phyloP scores from a whole-genome alignment of 2,888 invertebrate genomes.

The Thysanoteuthis rhombus region DNA sequence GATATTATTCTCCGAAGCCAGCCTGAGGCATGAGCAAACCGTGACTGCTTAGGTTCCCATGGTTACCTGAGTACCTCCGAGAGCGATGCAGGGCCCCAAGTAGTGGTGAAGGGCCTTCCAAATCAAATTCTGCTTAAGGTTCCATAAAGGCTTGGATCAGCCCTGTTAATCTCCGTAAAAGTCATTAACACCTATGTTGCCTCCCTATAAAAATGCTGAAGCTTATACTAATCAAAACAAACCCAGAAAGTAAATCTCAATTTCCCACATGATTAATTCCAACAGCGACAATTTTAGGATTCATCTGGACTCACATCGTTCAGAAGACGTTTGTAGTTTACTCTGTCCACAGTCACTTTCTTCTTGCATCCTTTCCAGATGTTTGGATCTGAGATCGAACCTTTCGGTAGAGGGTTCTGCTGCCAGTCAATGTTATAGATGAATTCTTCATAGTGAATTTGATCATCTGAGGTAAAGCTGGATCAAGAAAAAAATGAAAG shows the following conservation, averaged over 20 bases:
- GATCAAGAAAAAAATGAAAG: not conserved
- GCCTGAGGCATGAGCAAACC: too few relatives aligned
- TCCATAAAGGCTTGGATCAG: too few relatives aligned
- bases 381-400: not conserved
- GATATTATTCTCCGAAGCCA: not conserved
- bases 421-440: slow-evolving; percentile 64
- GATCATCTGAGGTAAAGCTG: slow-evolving; percentile 42
- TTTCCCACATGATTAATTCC: not conserved
- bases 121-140: too few relatives aligned
- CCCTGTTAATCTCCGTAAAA: not conserved
- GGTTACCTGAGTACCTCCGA: too few relatives aligned
- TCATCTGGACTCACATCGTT: not conserved
- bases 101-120: too few relatives aligned
- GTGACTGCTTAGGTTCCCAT: too few relatives aligned
- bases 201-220: not conserved
- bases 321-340: not conserved
- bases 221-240: not conserved
- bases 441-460: slow-evolving; percentile 55
- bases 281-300: not conserved
- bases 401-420: slow-evolving; percentile 56
- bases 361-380: not conserved
- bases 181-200: not conserved
- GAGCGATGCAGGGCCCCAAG: too few relatives aligned
- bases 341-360: not conserved
- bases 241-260: not conserved